Evolutionary conservation across 2,797 vertebrate species (phyloP), one percentile per base, ranked within the genome.

Genomic region (Labroides dimidiatus): DNA sequence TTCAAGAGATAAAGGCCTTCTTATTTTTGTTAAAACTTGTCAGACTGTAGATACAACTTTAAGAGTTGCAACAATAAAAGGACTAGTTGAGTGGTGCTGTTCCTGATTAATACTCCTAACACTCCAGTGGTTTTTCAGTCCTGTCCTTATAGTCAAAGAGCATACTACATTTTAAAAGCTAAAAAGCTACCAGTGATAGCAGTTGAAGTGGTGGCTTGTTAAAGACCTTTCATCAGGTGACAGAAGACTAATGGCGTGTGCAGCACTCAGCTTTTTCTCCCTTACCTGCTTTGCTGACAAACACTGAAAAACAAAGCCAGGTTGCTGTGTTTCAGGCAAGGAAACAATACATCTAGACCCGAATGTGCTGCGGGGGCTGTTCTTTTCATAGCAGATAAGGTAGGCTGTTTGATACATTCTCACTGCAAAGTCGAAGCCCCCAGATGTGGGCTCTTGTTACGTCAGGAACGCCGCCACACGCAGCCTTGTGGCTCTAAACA

Each of bases 221-320:
- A 57, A 70, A 80, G 63, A 77, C 72, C 69, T 80, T 80, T 75
- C 57, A 82, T 84, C 64, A 70, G 76, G 72, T 79, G 71, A 80
- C 70, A 69, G 47, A 84, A 78, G 72, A 88, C 64, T 77, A 88
- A 82, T 80, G 60, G 33, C 67, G 69, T 44, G 39, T 86, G 84
- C 59, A 44, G 51, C 1, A 24, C 84, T 92, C 87, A 87, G 84
- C 88, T 80, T 53, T 86, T 89, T 91, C 69, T 49, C 39, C 69
- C 61, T 85, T 49, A 83, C 82, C 72, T 89, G 82, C 79, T 85
- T 81, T 90, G 88, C 89, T 93, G 90, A 90, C 87, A 19, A 75
- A 86, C 79, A 75, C 69, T 78, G 71, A 70, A 84, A 84, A 77
- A 86, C 79, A 84, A 75, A 64, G 69, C 67, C 77, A 30, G 2